Base-by-base conservation (phyloP, 2,797 vertebrate genomes). In the Columba guinea region DNA sequence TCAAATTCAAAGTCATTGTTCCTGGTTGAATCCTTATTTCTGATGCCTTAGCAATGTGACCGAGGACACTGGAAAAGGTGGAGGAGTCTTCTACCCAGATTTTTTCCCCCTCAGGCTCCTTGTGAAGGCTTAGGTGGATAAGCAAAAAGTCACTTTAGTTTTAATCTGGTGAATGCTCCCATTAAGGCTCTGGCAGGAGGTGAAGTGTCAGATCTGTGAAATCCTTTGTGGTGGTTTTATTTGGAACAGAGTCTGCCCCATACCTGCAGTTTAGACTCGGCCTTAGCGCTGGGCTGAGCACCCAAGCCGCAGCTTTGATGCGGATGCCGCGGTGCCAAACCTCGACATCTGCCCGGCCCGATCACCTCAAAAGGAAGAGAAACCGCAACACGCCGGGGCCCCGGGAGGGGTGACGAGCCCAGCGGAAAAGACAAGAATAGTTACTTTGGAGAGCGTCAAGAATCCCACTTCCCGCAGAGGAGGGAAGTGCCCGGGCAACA, bases 381-480 rank as follows among this genome's bases (percentile, higher is more conserved):
- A 53, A n/a, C 34, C 56, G 19, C 51, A 30, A 5, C 6, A 8
- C 1, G 2, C 34, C 19, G 37, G 59, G 13, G 24, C 56, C 35
- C 67, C 52, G 4, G 24, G 9, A 71, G 52, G 5, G 17, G 24
- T 11, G 8, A 34, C 51, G 7, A 46, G 27, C 37, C 58, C 52
- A 62, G 71, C 74, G 64, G 68, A 49, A 26, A 19, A 49, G 16
- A 17, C 13, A 44, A 82, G 32, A 87, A 81, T 7, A 86, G n/a
- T 10, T 64, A 10, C 1, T 51, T 26, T 2, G 11, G 34, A 37
- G 60, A 11, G 48, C 2, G 8, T 26, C 55, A 74, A 34, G 32
- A 53, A 46, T 52, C 44, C 20, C 22, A 19, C 69, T 91, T 75
- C 69, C 22, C 0, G 0, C 17, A 1, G 1, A 2, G 27, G 21